phyloP scores from a whole-genome alignment of 2,113 vertebrate species.

The Leucopsar rothschildi region DNA sequence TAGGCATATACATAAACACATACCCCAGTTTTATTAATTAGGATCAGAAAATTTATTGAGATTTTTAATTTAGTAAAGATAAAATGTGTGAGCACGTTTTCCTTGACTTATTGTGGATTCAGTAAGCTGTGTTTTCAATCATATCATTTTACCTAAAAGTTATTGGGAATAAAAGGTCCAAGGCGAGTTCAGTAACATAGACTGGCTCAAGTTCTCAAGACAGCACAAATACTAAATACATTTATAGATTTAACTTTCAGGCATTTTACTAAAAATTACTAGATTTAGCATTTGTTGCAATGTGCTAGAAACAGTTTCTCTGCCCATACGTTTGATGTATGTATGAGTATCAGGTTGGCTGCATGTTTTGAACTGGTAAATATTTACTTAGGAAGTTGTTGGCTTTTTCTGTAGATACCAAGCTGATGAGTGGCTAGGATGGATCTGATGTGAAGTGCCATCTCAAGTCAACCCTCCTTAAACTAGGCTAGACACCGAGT shows the following conservation, averaged over 20 bases:
- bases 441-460: neutral
- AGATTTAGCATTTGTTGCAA: neutral
- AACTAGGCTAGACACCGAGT: accelerated
- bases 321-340: accelerated
- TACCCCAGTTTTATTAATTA: neutral
- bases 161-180: neutral
- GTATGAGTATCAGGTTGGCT: neutral
- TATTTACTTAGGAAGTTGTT: neutral
- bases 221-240: neutral
- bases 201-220: neutral
- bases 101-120: neutral
- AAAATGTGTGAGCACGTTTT: neutral
- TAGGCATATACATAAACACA: neutral
- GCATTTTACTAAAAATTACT: neutral
- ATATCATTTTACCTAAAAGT: neutral
- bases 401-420: neutral
- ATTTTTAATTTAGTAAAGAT: neutral
- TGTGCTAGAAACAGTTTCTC: neutral
- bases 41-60: neutral
- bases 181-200: neutral
- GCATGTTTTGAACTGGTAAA: neutral
- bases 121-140: neutral
- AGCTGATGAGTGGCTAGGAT: neutral
- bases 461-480: neutral
- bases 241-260: neutral